Evolutionary conservation across 2,113 vertebrate genomes (phyloP).

Genomic region (Aldabrachelys gigantea): DNA sequence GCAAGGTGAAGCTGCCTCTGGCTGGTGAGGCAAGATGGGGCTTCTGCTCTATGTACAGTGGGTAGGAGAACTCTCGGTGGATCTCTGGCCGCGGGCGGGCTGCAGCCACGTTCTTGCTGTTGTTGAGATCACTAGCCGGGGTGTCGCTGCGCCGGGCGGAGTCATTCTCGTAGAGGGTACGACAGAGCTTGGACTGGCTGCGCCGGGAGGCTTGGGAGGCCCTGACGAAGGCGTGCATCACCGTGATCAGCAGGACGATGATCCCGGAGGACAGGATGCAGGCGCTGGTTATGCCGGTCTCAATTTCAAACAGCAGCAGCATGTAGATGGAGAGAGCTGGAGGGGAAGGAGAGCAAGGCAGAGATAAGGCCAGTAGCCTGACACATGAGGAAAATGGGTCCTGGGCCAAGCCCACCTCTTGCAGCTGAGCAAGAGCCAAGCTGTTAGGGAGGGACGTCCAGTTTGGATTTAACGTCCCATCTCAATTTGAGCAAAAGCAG

Average conservation of each 20-base stretch:
- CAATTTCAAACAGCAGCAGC: constrained; percentile 87
- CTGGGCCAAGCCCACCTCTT: background rate
- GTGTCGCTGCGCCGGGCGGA: constrained; percentile 40
- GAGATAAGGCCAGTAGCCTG: background rate
- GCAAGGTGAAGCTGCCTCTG: constrained; percentile 57
- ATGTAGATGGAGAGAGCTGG: constrained; percentile 87
- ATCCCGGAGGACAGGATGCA: constrained; percentile 86
- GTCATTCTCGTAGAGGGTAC: constrained; percentile 82
- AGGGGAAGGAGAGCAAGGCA: background rate
- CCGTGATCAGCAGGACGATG: constrained; percentile 79
- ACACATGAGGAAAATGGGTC: background rate
- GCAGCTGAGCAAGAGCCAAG: background rate
- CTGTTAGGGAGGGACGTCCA: background rate
- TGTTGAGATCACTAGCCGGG: constrained; percentile 71
- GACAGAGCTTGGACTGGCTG: constrained; percentile 53
- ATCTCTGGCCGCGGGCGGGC: constrained; percentile 77
- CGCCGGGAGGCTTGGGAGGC: constrained; percentile 60
- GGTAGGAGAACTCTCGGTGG: constrained; percentile 79
- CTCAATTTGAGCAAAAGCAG: background rate
- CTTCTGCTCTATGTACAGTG: constrained; percentile 64
- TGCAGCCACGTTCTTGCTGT: constrained; percentile 37
- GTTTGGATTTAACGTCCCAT: background rate
- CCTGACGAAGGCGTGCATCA: constrained; percentile 82
- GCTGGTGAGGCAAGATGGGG: constrained; percentile 52
- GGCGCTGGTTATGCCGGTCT: constrained; percentile 83